Percentiles rank a stretch among this genome's conserved stretches.
Conservation (phyloP, 2,797 vertebrate species). For the Trachops cirrhosus region DNA sequence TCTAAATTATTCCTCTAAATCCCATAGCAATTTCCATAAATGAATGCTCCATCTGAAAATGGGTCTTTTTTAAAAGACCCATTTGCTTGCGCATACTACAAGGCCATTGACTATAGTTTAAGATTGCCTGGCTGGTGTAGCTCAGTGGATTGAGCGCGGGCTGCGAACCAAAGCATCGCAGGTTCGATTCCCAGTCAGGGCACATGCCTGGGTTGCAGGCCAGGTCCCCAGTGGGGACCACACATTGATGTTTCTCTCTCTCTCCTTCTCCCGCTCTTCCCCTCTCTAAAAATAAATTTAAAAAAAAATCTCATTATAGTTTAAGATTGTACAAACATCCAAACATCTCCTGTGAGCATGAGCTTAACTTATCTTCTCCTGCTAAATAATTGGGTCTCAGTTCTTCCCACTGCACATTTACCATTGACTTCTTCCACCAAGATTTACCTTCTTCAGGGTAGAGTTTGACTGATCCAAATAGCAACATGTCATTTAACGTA, state of each 20-base stretch:
- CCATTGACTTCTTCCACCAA: background rate
- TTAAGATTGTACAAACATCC: background rate
- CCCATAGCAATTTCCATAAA: background rate
- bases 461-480: background rate
- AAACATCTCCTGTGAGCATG: background rate
- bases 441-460: background rate
- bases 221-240: too few relatives aligned
- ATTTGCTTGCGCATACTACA: background rate
- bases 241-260: too few relatives aligned
- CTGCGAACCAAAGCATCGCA: too few relatives aligned
- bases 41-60: background rate
- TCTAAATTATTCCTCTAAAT: background rate
- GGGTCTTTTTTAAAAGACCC: background rate
- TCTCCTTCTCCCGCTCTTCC: too few relatives aligned
- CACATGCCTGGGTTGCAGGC: too few relatives aligned
- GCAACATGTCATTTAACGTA: background rate
- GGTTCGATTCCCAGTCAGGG: too few relatives aligned
- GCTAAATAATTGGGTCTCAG: background rate
- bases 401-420: background rate
- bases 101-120: background rate
- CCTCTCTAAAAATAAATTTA: too few relatives aligned
- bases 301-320: too few relatives aligned
- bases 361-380: background rate
- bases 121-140: too few relatives aligned
- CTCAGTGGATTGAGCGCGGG: too few relatives aligned